phyloP scores from a whole-genome alignment of 37 sponge, comb jelly and placozoan genomes.

The Aphrocallistes beatrix region DNA sequence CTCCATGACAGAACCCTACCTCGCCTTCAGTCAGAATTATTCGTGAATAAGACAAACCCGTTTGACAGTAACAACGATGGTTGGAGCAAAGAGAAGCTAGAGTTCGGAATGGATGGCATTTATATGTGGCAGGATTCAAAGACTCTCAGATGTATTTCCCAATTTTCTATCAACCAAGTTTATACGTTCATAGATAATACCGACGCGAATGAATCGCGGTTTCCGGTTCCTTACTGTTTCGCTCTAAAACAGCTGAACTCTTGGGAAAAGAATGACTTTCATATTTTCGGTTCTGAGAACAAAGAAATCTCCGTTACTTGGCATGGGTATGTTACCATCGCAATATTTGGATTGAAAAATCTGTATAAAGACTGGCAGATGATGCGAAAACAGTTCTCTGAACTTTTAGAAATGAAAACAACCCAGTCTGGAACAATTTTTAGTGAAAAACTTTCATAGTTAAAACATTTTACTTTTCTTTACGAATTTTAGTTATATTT shows the following conservation, averaged over 20 bases:
- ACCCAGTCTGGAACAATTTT: too few species aligned
- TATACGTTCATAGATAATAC: background rate
- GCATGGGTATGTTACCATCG: background rate
- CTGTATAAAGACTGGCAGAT: slow-evolving; percentile 14
- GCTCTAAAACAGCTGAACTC: background rate
- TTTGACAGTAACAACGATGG: background rate
- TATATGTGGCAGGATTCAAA: background rate
- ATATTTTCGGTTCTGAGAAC: background rate
- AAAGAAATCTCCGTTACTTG: background rate
- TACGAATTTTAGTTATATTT: too few species aligned
- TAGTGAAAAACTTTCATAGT: too few species aligned
- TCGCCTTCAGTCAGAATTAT: background rate
- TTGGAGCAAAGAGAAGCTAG: background rate
- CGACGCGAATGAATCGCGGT: background rate
- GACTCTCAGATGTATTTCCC: background rate
- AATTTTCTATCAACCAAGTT: background rate
- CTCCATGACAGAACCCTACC: background rate
- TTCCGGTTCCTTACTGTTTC: background rate
- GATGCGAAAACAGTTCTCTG: background rate
- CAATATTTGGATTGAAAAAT: background rate
- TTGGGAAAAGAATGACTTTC: background rate
- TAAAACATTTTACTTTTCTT: too few species aligned
- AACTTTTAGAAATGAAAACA: background rate
- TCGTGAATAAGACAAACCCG: background rate
- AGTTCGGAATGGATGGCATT: background rate